phyloP scores from a whole-genome alignment of 2,888 invertebrate genomes.

The Tetragonisca angustula region DNA sequence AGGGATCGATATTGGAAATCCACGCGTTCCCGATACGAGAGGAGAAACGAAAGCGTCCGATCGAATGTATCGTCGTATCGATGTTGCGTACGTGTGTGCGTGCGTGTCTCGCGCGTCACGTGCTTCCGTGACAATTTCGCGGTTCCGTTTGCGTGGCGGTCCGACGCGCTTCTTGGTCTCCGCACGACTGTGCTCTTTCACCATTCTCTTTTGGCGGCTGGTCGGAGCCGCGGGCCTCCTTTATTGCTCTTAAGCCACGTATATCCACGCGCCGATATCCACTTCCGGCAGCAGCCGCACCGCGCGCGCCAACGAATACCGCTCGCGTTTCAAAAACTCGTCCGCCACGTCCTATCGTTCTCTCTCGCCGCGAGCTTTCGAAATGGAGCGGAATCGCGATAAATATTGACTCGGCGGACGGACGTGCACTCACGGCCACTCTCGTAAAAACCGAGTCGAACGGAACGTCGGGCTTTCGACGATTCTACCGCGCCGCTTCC shows the following conservation, averaged over 20 bases:
- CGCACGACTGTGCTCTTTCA: constrained; percentile 76
- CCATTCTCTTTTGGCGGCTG: constrained; percentile 76
- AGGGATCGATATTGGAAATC: constrained; percentile 35
- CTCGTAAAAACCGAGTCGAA: constrained; percentile 24
- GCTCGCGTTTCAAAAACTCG: constrained; percentile 47
- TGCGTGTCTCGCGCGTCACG: constrained; percentile 57
- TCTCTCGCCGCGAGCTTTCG: background rate
- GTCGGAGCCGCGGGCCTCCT: constrained; percentile 69
- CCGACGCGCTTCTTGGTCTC: constrained; percentile 78
- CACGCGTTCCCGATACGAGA: background rate
- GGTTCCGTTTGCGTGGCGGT: constrained; percentile 68
- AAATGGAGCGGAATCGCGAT: constrained; percentile 1
- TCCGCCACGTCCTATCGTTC: background rate
- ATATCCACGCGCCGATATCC: constrained; percentile 59
- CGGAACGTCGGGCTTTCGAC: background rate
- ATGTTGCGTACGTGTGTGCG: background rate
- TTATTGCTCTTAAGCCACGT: constrained; percentile 76
- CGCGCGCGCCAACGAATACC: constrained; percentile 53
- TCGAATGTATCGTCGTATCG: background rate
- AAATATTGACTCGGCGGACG: constrained; percentile 46
- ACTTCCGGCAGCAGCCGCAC: constrained; percentile 63
- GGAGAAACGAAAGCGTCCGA: background rate
- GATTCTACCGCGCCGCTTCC: constrained; percentile 10
- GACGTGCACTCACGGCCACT: constrained; percentile 8
- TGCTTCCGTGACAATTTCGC: constrained; percentile 55